Conservation (phyloP, 2,113 vertebrate species). For the Pygoscelis antarcticus region DNA sequence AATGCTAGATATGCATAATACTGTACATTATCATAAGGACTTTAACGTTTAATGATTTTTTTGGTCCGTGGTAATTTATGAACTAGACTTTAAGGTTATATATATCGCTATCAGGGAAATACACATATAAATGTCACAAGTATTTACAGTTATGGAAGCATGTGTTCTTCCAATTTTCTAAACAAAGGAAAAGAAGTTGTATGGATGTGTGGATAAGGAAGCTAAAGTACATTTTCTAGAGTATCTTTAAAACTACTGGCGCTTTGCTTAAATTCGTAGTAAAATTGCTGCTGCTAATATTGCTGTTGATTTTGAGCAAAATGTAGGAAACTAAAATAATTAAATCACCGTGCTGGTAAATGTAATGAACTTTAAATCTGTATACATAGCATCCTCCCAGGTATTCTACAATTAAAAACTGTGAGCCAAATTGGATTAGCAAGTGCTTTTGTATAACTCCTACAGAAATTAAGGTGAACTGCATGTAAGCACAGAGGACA, state of each 20-base stretch:
- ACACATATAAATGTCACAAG: conserved; percentile 34
- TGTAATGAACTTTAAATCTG: neutral
- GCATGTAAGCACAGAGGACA: neutral
- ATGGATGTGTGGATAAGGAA: neutral
- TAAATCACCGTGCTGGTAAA: neutral
- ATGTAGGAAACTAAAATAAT: neutral
- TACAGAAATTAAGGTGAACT: neutral
- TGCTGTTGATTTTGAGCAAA: neutral
- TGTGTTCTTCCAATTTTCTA: neutral
- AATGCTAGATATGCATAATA: conserved; percentile 75
- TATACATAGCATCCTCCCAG: neutral
- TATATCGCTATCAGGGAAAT: conserved; percentile 71
- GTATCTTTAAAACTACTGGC: neutral
- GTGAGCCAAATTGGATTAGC: neutral
- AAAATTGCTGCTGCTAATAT: neutral
- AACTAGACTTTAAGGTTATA: conserved; percentile 72
- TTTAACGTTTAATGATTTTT: conserved; percentile 87
- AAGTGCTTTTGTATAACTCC: neutral
- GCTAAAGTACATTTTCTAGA: neutral
- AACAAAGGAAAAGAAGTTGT: conserved; percentile 13
- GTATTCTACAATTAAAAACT: neutral
- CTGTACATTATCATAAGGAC: conserved; percentile 74
- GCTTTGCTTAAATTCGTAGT: neutral
- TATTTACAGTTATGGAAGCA: neutral
- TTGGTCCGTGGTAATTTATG: conserved; percentile 79